A percentile compares a stretch with the other conserved stretches of the same genome.
Evolutionary conservation across 2,888 invertebrate genomes (phyloP).

Genomic region (Epistrophe grossulariae): DNA sequence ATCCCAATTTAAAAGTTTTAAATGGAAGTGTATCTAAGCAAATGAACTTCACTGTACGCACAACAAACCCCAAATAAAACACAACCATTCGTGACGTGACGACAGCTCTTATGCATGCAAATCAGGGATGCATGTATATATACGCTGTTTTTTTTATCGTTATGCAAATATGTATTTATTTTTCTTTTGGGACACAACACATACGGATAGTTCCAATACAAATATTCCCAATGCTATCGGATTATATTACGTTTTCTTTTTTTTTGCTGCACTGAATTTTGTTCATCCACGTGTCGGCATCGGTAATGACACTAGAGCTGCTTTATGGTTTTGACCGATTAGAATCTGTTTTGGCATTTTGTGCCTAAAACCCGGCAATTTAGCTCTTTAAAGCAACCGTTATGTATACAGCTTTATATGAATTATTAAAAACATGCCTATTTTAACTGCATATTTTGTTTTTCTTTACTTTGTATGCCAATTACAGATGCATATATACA

Average conservation of each 20-base stretch:
- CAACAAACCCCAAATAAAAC: background rate
- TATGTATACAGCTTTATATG: background rate
- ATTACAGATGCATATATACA: background rate
- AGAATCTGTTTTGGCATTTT: background rate
- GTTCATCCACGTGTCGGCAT: background rate
- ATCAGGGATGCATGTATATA: slow-evolving; percentile 40
- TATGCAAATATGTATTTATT: slow-evolving; percentile 53
- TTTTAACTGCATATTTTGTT: background rate
- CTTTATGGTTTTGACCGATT: background rate
- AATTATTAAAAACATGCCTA: slow-evolving; percentile 2
- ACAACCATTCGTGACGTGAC: slow-evolving; percentile 27
- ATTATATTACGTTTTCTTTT: background rate
- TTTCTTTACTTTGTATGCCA: background rate
- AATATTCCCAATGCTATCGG: slow-evolving; percentile 11
- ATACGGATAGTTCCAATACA: slow-evolving; percentile 19
- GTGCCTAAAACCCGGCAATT: background rate
- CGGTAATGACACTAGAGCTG: background rate
- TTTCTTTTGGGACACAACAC: slow-evolving; percentile 64
- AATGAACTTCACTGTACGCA: background rate
- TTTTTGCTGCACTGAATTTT: background rate
- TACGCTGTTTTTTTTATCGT: slow-evolving; percentile 27
- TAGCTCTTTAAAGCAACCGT: background rate
- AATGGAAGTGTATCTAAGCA: background rate
- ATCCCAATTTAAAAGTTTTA: no score
- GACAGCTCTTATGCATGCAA: slow-evolving; percentile 51